Base-by-base conservation (phyloP, 2,888 invertebrate species). In the Synergus itoensis region DNA sequence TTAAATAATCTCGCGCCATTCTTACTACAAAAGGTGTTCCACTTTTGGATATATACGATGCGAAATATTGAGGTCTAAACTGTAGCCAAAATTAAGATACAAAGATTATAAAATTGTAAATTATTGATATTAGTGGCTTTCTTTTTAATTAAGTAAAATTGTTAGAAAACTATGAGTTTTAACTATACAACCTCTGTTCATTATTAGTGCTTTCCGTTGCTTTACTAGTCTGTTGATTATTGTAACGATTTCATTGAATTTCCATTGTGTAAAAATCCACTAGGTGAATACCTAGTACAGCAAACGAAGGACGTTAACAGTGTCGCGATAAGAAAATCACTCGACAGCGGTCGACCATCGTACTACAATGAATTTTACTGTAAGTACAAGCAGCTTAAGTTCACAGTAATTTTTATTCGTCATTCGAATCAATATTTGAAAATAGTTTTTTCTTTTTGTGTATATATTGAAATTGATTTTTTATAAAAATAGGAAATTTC, bases 61-160 rank as follows among this genome's bases (percentile, higher is more conserved):
- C 73, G 53, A 28, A 73, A 73, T 16, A 73, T 53, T 53, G 53
- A 53, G 48, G 73, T 73, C 73, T 73, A 53, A 73, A 73, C 73
- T 73, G 73, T 73, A 73, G 73, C 73, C 57, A 73, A 53, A 57
- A 53, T 40, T 36, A 73, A 73, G 73, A 53, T 73, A 73, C 53
- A 36, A 73, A 36, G 36, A 73, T 53, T 73, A 73, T 53, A 73
- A 73, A 73, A 73, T 36, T 53, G 53, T 53, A 53, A 73, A 40
- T 62, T 62, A 62, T 65, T 36, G 73, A 73, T 53, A 73, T 73
- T 36, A 73, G 36, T 73, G 73, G n/a, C 73, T 73, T 73, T 53
- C 40, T 53, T 57, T 53, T 73, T 57, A 53, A 40, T 73, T 57
- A 53, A 73, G 73, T 73, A 73, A 36, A 36, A 73, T 36, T 73